Percentiles rank a stretch among this genome's conserved stretches.
These are phyloP conservation scores for Drosophila jambulina DNA, from an alignment of 1,140 invertebrate species.

Conservation along the genomic window DNA sequence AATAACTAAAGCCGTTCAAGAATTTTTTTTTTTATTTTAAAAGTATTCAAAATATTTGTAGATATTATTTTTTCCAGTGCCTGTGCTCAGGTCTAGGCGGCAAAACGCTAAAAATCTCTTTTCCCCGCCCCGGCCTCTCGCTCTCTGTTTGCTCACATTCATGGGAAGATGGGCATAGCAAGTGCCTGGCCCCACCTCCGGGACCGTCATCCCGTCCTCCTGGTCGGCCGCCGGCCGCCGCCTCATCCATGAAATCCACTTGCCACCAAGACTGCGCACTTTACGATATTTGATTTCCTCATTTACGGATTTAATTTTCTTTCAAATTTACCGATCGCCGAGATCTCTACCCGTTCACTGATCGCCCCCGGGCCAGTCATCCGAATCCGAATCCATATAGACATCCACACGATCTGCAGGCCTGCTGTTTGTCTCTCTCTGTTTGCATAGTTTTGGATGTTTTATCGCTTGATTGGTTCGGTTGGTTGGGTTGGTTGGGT, in stretches of 20 bases:
- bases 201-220: constrained; percentile 10
- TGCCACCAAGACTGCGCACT: constrained; percentile 79
- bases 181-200: constrained; percentile 24
- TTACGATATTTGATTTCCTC: constrained; percentile 84
- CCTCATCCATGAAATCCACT: constrained; percentile 53
- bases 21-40: background rate
- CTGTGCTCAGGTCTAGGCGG: constrained; percentile 45
- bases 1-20: no score
- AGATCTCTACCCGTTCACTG: constrained; percentile 63
- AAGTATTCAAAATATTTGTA: background rate
- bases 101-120: constrained; percentile 75
- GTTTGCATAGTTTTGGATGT: constrained; percentile 80
- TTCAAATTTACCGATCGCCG: constrained; percentile 78
- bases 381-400: constrained; percentile 50
- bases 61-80: constrained; percentile 1
- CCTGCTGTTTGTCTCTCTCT: constrained; percentile 49
- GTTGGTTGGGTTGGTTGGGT: constrained; percentile 30
- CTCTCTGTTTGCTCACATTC: constrained; percentile 75
- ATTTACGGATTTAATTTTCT: constrained; percentile 84
- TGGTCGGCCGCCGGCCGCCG: constrained; percentile 7
- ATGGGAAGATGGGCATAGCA: constrained; percentile 72
- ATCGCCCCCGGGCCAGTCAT: constrained; percentile 52
- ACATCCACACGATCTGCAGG: constrained; percentile 49
- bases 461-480: constrained; percentile 77
- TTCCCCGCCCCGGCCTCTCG: constrained; percentile 12